A percentile compares a stretch with the other conserved stretches of the same genome.
phyloP scores from a whole-genome alignment of 2,888 invertebrate genomes.

The Acleris sparsana region DNA sequence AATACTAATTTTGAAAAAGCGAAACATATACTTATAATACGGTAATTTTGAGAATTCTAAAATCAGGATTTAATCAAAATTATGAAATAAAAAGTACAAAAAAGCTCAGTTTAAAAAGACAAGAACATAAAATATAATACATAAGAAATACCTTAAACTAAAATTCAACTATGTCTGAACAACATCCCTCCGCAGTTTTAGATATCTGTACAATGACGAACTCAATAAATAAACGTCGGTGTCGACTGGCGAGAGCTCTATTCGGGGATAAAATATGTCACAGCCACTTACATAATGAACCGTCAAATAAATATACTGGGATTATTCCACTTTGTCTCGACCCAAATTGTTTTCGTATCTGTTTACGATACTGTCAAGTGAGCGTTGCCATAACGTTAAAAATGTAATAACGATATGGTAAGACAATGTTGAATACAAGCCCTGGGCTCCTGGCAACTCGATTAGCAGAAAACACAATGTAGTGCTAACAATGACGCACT shows the following conservation, averaged over 20 bases:
- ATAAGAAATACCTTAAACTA: background rate
- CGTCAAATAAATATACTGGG: constrained; percentile 40
- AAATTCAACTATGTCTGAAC: background rate
- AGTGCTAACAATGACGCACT: no score
- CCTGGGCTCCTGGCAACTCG: no score
- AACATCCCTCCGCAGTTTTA: background rate
- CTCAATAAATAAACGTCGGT: background rate
- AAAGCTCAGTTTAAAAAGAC: background rate
- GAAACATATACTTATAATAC: background rate
- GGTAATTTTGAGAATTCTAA: constrained; percentile 3
- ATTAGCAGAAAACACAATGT: no score
- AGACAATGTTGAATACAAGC: no score
- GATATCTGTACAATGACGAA: background rate
- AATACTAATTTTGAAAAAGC: no score
- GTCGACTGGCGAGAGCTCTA: constrained; percentile 47
- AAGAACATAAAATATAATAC: background rate
- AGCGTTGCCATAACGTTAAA: no score
- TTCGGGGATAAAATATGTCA: constrained; percentile 69
- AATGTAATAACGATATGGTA: no score
- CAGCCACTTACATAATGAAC: constrained; percentile 70
- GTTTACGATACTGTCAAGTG: no score
- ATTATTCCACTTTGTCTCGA: background rate
- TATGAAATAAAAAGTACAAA: background rate
- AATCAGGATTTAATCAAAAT: background rate
- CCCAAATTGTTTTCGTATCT: background rate